Base-by-base conservation (phyloP, 1,140 invertebrate species). In the Drosophila hydei region DNA sequence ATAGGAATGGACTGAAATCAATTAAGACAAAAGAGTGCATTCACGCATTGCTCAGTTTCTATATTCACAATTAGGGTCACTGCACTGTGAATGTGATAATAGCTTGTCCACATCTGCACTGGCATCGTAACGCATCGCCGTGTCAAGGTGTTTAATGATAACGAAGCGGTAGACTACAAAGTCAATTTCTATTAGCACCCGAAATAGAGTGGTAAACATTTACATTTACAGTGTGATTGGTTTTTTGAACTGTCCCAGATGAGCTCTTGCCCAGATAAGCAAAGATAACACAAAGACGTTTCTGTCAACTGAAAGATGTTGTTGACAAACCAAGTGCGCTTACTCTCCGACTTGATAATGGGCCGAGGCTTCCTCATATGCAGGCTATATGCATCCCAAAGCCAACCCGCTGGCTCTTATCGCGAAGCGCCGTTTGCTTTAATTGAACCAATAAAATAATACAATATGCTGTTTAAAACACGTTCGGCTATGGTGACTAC, bases 391-490 rank as follows among this genome's bases (percentile, higher is more conserved):
- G 33, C 50, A 63, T 40, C 52, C 48, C 38, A 40, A 59, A 36
- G 51, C 23, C 30, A 61, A 47, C 33, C 40, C 40, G 59, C 54
- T 70, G 58, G 47, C 45, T 67, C 73, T 87, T 87, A 87, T 87
- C 83, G 64, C 48, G 59, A 60, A 16, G 71, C 67, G 40, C 1
- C 59, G 64, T 76, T 65, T 48, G 74, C 75, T 72, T 77, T 83
- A 88, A 88, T 88, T 88, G 84, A 73, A 48, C 75, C 83, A 88
- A 88, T 88, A 88, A 88, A 88, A 67, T 83, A 88, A 79, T 71
- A 88, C 78, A 88, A 88, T 88, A 78, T 68, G 83, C 72, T 70
- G 69, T 87, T 88, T 87, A 76, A 88, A 78, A 79, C 67, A 54
- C 60, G 72, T 69, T 67, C 65, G 62, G 58, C 64, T 61, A 63